Evolutionary conservation across 2,113 vertebrate genomes (phyloP).

Genomic region (Pseudois nayaur): DNA sequence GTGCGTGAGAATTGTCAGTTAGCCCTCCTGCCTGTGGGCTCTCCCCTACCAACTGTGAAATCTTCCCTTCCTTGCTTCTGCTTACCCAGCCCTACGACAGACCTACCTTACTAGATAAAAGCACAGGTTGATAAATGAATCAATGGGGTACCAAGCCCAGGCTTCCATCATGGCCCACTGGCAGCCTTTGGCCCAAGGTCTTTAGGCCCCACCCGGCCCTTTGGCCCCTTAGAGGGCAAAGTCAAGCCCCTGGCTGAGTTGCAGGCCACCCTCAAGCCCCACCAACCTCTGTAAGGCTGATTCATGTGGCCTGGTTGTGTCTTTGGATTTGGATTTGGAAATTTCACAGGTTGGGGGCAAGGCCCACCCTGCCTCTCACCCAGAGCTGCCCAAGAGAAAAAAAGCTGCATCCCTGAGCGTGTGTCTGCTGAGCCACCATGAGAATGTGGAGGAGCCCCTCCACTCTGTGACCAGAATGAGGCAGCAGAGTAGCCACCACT

Average conservation of each 20-base stretch:
- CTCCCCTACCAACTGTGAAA: background rate
- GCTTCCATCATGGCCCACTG: background rate
- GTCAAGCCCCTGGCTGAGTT: background rate
- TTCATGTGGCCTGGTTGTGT: background rate
- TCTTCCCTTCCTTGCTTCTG: background rate
- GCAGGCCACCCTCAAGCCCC: background rate
- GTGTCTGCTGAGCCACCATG: background rate
- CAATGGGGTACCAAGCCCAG: background rate
- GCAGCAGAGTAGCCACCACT: background rate
- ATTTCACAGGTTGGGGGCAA: background rate
- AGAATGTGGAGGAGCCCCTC: background rate
- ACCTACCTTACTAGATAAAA: background rate
- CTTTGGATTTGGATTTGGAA: background rate
- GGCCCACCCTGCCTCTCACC: background rate
- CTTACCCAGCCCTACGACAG: background rate
- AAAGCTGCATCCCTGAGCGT: background rate
- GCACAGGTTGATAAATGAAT: background rate
- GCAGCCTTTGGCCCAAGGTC: background rate
- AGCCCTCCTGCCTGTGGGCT: too few relatives aligned
- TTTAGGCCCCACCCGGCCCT: background rate
- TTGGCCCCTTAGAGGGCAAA: background rate
- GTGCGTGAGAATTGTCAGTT: background rate
- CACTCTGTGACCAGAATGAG: background rate
- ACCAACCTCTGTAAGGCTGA: background rate
- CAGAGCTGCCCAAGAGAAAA: background rate